Evolutionary conservation across 2,797 vertebrate species (phyloP).

Genomic region (Lateolabrax maculatus): DNA sequence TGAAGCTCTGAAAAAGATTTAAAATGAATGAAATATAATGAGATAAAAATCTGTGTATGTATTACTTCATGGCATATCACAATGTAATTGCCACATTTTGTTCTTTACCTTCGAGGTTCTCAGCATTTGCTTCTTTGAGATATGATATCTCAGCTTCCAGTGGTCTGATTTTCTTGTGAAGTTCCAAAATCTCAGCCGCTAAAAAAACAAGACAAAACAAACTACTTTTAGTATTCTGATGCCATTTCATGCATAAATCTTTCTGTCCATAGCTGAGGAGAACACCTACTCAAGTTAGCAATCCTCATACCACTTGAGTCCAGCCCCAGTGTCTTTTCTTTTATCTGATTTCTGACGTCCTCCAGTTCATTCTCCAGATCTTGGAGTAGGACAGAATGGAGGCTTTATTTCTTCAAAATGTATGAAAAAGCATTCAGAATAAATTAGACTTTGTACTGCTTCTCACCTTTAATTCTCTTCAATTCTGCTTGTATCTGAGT

Average conservation of each 20-base stretch:
- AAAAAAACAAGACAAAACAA: slow-evolving; percentile 3
- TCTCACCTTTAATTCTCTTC: slow-evolving; percentile 50
- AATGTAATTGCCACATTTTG: not conserved
- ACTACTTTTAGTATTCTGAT: not conserved
- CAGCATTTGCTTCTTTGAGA: slow-evolving; percentile 14
- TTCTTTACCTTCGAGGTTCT: slow-evolving; percentile 38
- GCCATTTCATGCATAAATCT: too few species aligned
- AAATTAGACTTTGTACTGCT: not conserved
- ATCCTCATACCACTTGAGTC: not conserved
- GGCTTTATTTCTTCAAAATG: not conserved
- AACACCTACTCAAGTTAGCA: slow-evolving; percentile 52
- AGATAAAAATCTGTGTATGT: not conserved
- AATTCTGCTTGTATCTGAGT: not conserved
- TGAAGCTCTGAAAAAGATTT: slow-evolving; percentile 48
- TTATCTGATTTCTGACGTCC: slow-evolving; percentile 42
- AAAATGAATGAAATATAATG: not conserved
- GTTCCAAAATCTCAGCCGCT: slow-evolving; percentile 61
- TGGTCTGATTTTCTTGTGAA: slow-evolving; percentile 37
- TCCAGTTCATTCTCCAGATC: slow-evolving; percentile 61
- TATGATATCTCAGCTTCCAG: slow-evolving; percentile 31
- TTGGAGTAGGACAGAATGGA: slow-evolving; percentile 18
- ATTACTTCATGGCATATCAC: not conserved
- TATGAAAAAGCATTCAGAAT: not conserved
- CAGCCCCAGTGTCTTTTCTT: slow-evolving; percentile 25
- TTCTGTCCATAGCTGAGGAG: not conserved